A percentile compares a stretch with the other conserved stretches of the same genome.
These are phyloP conservation scores for Drosophila nasuta DNA, from an alignment of 1,140 invertebrate genomes.

Conservation along the genomic window DNA sequence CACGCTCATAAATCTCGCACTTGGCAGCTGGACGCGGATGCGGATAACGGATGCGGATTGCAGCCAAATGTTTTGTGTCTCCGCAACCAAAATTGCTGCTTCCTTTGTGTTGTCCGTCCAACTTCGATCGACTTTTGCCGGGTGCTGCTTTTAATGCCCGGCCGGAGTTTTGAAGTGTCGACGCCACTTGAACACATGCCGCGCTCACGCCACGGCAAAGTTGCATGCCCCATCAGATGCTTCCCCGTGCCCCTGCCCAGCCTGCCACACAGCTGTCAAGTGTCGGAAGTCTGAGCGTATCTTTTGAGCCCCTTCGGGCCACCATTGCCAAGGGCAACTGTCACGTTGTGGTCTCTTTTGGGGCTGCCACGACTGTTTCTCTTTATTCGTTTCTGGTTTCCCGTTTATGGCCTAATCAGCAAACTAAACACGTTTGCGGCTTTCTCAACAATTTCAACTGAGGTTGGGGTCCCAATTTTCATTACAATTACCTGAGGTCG, in stretches of 20 bases:
- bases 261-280: slow-evolving; percentile 28
- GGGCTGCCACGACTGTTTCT: slow-evolving; percentile 10
- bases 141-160: slow-evolving; percentile 44
- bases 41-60: slow-evolving; percentile 15
- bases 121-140: slow-evolving; percentile 32
- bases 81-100: slow-evolving; percentile 9
- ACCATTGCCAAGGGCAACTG: slow-evolving; percentile 58
- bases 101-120: slow-evolving; percentile 25
- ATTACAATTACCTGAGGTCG: slow-evolving; percentile 45
- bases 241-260: not conserved
- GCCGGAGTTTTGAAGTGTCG: slow-evolving; percentile 42
- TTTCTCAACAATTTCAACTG: slow-evolving; percentile 31
- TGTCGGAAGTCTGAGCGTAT: slow-evolving; percentile 31
- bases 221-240: slow-evolving; percentile 20
- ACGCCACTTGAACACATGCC: slow-evolving; percentile 55
- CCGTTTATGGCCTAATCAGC: slow-evolving; percentile 42
- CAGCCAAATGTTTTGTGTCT: slow-evolving; percentile 27
- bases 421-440: slow-evolving; percentile 49
- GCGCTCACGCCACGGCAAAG: slow-evolving; percentile 3
- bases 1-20: slow-evolving; percentile 40
- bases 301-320: slow-evolving; percentile 13
- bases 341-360: slow-evolving; percentile 32
- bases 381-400: slow-evolving; percentile 16
- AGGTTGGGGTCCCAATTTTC: slow-evolving; percentile 28
- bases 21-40: slow-evolving; percentile 27